Evolutionary conservation across 2,888 invertebrate genomes (phyloP).

Genomic region (Protodeltote pygarga): DNA sequence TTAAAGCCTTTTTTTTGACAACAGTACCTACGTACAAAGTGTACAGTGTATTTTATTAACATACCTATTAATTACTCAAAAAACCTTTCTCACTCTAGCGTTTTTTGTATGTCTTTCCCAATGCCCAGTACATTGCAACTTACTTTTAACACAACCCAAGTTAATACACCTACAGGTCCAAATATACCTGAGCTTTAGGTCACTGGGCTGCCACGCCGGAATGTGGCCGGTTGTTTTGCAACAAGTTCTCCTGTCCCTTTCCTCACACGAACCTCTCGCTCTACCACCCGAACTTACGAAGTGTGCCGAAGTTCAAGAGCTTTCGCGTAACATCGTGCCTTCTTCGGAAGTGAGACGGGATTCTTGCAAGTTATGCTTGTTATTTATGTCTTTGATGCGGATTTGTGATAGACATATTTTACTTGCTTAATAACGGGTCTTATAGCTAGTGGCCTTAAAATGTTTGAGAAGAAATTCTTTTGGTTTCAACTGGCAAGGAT

Average conservation of each 20-base stretch:
- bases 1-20: no score
- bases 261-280: conserved; percentile 49
- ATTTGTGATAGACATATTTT: conserved; percentile 46
- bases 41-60: no score
- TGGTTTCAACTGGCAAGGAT: conserved; percentile 2
- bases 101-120: no score
- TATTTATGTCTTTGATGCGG: conserved; percentile 52
- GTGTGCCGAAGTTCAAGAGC: conserved; percentile 49
- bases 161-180: conserved; percentile 41
- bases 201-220: conserved; percentile 80
- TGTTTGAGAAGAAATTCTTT: conserved; percentile 21
- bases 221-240: conserved; percentile 82
- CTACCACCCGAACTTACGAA: conserved; percentile 56
- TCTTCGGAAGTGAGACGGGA: conserved; percentile 73
- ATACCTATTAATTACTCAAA: no score
- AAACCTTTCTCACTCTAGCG: background rate
- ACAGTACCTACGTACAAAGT: no score
- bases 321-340: conserved; percentile 54
- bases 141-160: conserved; percentile 21
- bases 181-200: conserved; percentile 72
- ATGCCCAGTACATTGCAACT: conserved; percentile 2
- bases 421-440: conserved; percentile 40
- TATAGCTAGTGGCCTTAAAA: conserved; percentile 7
- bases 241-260: conserved; percentile 76
- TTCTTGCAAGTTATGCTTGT: conserved; percentile 57